Evolutionary conservation across 2,888 invertebrate genomes (phyloP).

Genomic region (Ornithoptera alexandrae): DNA sequence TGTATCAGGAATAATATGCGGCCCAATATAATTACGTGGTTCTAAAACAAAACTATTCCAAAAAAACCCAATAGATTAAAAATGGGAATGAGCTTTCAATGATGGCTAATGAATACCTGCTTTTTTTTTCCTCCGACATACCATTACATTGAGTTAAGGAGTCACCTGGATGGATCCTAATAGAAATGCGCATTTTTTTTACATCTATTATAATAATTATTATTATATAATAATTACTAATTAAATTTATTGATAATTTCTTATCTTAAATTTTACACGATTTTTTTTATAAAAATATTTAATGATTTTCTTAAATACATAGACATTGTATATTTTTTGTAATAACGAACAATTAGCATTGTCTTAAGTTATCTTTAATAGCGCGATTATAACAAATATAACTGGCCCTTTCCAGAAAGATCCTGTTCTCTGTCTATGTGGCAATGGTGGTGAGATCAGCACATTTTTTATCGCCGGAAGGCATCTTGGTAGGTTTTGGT

Average conservation of each 20-base stretch:
- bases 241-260: too few species aligned
- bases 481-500: constrained; percentile 56
- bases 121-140: constrained; percentile 47
- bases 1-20: constrained; percentile 26
- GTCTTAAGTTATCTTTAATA: too few species aligned
- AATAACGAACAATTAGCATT: too few species aligned
- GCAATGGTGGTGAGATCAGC: constrained; percentile 55
- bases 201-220: too few species aligned
- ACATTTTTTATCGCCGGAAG: constrained; percentile 62
- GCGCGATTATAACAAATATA: background rate
- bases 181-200: too few species aligned
- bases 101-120: constrained; percentile 66
- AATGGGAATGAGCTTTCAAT: constrained; percentile 68
- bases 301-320: too few species aligned
- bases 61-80: constrained; percentile 45
- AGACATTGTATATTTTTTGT: too few species aligned
- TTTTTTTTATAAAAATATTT: too few species aligned
- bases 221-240: too few species aligned
- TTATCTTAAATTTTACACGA: too few species aligned
- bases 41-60: constrained; percentile 42
- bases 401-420: constrained; percentile 23
- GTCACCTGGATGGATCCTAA: constrained; percentile 29
- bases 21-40: constrained; percentile 61
- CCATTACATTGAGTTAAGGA: constrained; percentile 31
- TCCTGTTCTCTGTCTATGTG: constrained; percentile 40